Evolutionary conservation across 2,888 invertebrate genomes (phyloP).

Genomic region (Ariolimax columbianus): DNA sequence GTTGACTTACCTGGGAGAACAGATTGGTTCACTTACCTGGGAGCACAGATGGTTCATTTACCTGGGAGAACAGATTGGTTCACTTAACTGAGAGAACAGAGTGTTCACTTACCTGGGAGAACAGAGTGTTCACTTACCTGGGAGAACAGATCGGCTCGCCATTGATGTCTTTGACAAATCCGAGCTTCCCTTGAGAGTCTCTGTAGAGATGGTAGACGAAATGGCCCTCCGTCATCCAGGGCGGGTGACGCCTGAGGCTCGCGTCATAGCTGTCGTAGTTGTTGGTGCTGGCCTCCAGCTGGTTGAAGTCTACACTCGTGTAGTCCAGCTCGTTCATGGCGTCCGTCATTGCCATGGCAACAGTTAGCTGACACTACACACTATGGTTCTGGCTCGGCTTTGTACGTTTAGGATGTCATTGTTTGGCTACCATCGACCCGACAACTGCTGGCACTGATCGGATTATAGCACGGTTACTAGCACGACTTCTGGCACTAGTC

Average conservation of each 20-base stretch:
- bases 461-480: no score
- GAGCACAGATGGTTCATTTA: no score
- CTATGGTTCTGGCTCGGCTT: no score
- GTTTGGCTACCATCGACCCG: no score
- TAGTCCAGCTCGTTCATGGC: slow-evolving; percentile 69
- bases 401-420: no score
- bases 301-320: slow-evolving; percentile 63
- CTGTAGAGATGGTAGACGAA: slow-evolving; percentile 66
- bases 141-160: slow-evolving; percentile 69
- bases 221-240: slow-evolving; percentile 68
- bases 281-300: slow-evolving; percentile 47
- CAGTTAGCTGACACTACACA: no score
- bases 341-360: slow-evolving; percentile 61
- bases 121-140: slow-evolving; percentile 58
- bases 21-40: no score
- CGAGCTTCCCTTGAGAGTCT: slow-evolving; percentile 62
- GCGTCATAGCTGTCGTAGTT: slow-evolving; percentile 42
- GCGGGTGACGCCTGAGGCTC: slow-evolving; percentile 63
- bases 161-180: slow-evolving; percentile 58
- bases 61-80: no score
- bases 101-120: slow-evolving; percentile 38
- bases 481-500: no score
- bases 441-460: no score
- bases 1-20: no score
- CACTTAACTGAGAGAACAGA: neutral